Conservation (phyloP, 2,113 vertebrate species). For the Hymenochirus boettgeri region DNA sequence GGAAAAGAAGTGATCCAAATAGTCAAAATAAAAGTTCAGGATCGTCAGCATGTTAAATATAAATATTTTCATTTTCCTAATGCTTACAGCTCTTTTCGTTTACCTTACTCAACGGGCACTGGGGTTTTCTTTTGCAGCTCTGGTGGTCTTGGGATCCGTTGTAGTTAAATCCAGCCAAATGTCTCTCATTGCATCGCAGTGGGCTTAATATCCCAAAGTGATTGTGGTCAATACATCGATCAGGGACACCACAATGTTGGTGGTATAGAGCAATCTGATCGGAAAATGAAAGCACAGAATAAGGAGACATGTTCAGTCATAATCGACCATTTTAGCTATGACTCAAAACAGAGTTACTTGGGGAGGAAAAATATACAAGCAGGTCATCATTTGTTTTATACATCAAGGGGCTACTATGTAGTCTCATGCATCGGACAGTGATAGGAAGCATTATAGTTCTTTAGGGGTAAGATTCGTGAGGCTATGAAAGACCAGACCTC, state of each 20-base stretch:
- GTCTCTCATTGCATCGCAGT: conserved; percentile 86
- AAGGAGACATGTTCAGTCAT: conserved; percentile 57
- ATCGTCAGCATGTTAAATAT: no score
- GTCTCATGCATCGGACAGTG: conserved; percentile 54
- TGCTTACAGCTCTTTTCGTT: conserved; percentile 29
- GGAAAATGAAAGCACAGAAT: conserved; percentile 68
- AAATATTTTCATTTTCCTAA: no score
- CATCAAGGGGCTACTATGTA: conserved; percentile 44
- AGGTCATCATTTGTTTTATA: conserved; percentile 38
- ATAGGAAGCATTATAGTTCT: conserved; percentile 69
- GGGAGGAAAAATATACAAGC: conserved; percentile 25
- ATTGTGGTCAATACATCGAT: conserved; percentile 91
- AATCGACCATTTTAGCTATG: conserved; percentile 54
- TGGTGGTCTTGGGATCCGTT: conserved; percentile 84
- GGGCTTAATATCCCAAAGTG: conserved; percentile 88
- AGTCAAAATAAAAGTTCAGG: no score
- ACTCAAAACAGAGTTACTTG: conserved; percentile 46
- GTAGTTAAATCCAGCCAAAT: conserved; percentile 93
- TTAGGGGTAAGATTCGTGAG: conserved; percentile 62
- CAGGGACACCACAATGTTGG: conserved; percentile 87
- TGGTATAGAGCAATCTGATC: conserved; percentile 86
- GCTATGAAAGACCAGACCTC: conserved; percentile 52
- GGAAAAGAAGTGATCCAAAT: no score
- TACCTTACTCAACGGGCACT: conserved; percentile 87
- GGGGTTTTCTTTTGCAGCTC: conserved; percentile 79